A percentile compares a stretch with the other conserved stretches of the same genome.
phyloP scores from a whole-genome alignment of 2,113 vertebrate species.

The Prietella phreatophila region DNA sequence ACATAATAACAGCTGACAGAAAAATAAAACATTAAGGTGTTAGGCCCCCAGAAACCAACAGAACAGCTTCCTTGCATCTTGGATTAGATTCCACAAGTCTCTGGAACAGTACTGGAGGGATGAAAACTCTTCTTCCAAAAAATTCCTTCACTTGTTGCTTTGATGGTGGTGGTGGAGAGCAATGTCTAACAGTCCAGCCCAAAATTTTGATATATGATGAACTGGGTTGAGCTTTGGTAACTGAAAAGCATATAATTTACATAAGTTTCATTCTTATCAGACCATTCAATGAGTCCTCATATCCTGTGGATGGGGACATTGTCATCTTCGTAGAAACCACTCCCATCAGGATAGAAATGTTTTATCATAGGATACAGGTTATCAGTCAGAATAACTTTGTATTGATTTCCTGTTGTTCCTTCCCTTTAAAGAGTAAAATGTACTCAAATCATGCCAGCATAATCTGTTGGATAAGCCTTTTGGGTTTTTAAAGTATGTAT shows the following conservation, averaged over 20 bases:
- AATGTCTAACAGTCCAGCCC: not conserved
- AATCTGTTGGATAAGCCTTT: slow-evolving; percentile 57
- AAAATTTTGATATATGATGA: not conserved
- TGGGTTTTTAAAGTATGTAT: slow-evolving; percentile 50
- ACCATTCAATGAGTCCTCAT: not conserved
- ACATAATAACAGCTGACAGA: not conserved
- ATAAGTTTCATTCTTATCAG: not conserved
- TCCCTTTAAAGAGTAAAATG: not conserved
- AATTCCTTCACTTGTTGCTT: not conserved
- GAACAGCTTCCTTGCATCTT: not conserved
- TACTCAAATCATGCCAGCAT: slow-evolving; percentile 53
- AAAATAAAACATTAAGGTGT: not conserved
- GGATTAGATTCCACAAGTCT: no score
- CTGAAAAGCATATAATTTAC: not conserved
- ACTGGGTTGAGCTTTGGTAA: not conserved
- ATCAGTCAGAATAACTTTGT: not conserved
- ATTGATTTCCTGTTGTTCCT: not conserved
- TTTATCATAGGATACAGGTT: not conserved
- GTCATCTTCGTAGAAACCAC: not conserved
- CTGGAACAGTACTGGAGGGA: not conserved
- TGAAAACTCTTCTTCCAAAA: not conserved
- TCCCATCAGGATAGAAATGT: not conserved
- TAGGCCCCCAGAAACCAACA: not conserved
- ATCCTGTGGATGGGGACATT: not conserved
- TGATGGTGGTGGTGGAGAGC: not conserved